These are phyloP conservation scores for Oenanthe oenanthe DNA, from an alignment of 2,113 vertebrate genomes.

Conservation along the genomic window DNA sequence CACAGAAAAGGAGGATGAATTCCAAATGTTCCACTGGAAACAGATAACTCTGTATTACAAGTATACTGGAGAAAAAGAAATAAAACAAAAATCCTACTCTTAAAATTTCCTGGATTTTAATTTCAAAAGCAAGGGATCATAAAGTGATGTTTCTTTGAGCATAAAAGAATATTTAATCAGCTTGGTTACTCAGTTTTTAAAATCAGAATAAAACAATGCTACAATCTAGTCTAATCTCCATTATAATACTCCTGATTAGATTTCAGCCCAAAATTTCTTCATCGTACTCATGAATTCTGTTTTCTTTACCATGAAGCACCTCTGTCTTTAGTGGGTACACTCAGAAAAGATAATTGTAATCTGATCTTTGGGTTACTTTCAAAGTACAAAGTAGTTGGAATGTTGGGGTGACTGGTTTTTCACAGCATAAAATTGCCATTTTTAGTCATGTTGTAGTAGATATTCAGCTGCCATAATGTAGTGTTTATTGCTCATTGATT, in stretches of 20 bases:
- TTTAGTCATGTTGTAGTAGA: neutral
- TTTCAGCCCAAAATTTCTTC: neutral
- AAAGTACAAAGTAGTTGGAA: neutral
- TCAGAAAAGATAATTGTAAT: neutral
- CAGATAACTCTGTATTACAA: neutral
- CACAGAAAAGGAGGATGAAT: neutral
- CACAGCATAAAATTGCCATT: neutral
- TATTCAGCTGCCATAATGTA: neutral
- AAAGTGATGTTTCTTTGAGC: neutral
- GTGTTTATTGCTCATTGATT: neutral
- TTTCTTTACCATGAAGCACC: neutral
- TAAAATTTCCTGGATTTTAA: neutral
- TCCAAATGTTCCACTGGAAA: neutral
- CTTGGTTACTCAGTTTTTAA: neutral
- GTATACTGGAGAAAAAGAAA: neutral
- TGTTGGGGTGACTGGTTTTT: neutral
- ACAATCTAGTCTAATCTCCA: neutral
- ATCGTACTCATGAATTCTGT: neutral
- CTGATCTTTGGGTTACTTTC: neutral
- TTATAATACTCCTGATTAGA: neutral
- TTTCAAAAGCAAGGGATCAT: neutral
- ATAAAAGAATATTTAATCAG: neutral
- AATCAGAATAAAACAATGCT: neutral
- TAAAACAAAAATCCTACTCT: neutral
- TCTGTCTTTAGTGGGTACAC: neutral